Base-by-base conservation (phyloP, 1,140 invertebrate genomes). In the Brachionus sp. region DNA sequence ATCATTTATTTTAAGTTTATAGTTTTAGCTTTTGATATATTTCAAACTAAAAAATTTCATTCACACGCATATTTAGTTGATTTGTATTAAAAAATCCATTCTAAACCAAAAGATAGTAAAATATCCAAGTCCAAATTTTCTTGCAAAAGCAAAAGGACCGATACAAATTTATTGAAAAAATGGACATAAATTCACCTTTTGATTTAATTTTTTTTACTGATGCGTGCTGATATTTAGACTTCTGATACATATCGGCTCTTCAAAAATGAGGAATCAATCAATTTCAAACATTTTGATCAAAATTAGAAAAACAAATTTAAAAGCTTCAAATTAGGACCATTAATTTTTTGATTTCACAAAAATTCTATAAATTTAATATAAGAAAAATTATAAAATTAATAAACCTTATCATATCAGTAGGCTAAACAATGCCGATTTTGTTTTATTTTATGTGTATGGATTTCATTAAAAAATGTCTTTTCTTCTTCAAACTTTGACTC, bases 311-410 rank as follows among this genome's bases (percentile, higher is more conserved):
- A 57, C 13, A 50, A 50, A 7, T 19, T 25, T 13, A n/a, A 37
- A 33, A 19, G 64, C 33, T 66, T 66, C 64, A 66, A 66, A 29
- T 66, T 66, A n/a, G 64, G 64, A 66, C 64, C 64, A 66, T 66
- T 66, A 66, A 66, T 66, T 66, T 66, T 66, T 29, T 37, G 29
- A 33, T 66, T 33, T 13, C 13, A 66, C 6, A 29, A 33, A 6
- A 66, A 66, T 23, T 64, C 0, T 57, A 19, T 23, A 6, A 9
- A 25, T 57, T 19, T 7, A 57, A 57, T 57, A 16, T 57, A 57
- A 19, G 9, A 57, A 57, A 57, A 25, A 23, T 57, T 19, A 19
- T 19, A 23, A 57, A 57, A 57, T 57, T 57, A 57, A 57, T 57
- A 57, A 57, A 57, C 50, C 50, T 57, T 57, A 57, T 57, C 50